Evolutionary conservation across 2,797 vertebrate species (phyloP).

Genomic region (Pelodytes ibericus): DNA sequence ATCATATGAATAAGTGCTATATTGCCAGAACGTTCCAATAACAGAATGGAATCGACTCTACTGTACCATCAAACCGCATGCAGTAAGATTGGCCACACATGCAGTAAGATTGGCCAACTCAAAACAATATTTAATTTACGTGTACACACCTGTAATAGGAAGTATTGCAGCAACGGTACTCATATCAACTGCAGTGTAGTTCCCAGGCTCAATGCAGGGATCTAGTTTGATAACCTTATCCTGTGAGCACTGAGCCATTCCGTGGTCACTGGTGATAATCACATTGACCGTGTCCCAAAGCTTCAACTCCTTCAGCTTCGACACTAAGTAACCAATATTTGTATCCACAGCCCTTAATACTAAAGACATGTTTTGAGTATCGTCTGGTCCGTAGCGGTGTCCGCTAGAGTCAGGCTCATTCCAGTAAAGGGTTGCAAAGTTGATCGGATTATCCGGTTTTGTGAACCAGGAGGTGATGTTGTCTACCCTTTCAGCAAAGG

Average conservation of each 20-base stretch:
- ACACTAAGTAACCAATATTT: constrained; percentile 78
- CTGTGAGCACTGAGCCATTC: constrained; percentile 88
- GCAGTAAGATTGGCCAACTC: too few relatives aligned
- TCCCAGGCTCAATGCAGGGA: constrained; percentile 71
- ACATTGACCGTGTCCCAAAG: constrained; percentile 90
- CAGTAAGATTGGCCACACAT: too few relatives aligned
- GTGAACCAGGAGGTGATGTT: constrained; percentile 81
- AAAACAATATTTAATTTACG: too few relatives aligned
- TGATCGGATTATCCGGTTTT: constrained; percentile 72
- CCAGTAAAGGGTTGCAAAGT: constrained; percentile 89
- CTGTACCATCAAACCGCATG: too few relatives aligned
- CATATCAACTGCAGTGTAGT: constrained; percentile 81
- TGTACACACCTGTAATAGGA: constrained; percentile 75
- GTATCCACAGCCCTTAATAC: constrained; percentile 83
- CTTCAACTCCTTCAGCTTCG: constrained; percentile 73
- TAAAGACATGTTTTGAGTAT: constrained; percentile 75
- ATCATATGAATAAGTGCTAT: too few relatives aligned
- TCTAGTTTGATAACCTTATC: constrained; percentile 83
- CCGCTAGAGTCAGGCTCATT: constrained; percentile 90
- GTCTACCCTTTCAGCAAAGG: constrained; percentile 77
- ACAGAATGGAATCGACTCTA: too few relatives aligned
- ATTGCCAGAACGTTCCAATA: too few relatives aligned
- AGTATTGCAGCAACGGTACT: constrained; percentile 85
- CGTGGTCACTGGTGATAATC: constrained; percentile 93
- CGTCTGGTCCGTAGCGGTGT: constrained; percentile 85